Base-by-base conservation (phyloP, 2,113 vertebrate species). In the Terrapene triunguis region DNA sequence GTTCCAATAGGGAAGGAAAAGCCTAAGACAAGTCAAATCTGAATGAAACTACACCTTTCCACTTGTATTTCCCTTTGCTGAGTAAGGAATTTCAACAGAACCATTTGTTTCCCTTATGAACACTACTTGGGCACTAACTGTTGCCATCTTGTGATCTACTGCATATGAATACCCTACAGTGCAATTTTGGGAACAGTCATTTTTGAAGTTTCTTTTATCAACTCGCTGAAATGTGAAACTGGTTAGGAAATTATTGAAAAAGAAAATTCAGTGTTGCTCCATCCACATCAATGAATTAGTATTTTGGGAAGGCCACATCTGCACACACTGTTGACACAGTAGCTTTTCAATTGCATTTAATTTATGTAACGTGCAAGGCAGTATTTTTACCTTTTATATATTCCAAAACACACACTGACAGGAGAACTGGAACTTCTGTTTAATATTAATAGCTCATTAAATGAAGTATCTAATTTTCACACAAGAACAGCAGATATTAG, bases 361-460 rank as follows among this genome's bases (percentile, higher is more conserved):
- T 92, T 96, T 92, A 89, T 16, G 48, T 80, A 80, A 50, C 62
- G 87, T 2, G 2, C 80, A 94, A 38, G 87, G 85, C 12, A 84
- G 85, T 76, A 79, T 54, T 95, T 95, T 93, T 69, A 94, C 29
- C 83, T 92, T 78, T 91, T 94, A 94, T 79, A 81, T 94, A 98
- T 97, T 97, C 86, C 82, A 96, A 54, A 89, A 92, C 81, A 95
- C 72, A 57, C 72, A 57, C 32, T 57, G 87, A 93, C 38, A 87
- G 82, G 85, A 94, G 93, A 97, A 96, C 90, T 92, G 96, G 65
- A 69, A 96, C 59, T 96, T 97, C 88, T 93, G 91, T 84, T 98
- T 98, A 98, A 98, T 98, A 98, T 98, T 98, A 98, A 98, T 96
- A 98, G 96, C 92, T 98, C 94, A 97, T 98, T 98, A 98, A 98